Evolutionary conservation across 2,113 vertebrate species (phyloP), one percentile per base, ranked within the genome.

Genomic region (Cephalophus harveyi): DNA sequence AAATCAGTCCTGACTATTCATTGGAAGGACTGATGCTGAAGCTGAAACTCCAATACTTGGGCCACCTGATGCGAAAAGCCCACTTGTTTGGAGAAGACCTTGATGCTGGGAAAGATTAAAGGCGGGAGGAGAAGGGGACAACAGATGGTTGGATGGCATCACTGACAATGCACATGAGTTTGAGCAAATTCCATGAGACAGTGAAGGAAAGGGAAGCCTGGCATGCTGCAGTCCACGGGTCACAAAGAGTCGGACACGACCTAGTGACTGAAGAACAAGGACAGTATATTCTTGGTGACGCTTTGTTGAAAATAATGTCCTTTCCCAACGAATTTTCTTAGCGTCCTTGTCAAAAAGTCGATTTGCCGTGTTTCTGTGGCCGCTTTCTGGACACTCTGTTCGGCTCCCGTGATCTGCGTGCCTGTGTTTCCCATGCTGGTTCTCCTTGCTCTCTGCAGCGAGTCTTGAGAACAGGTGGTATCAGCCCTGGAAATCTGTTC

Each of bases 381-480:
- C 82, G 0, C 0, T 17, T 33, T 48, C 76, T 33, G 36, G 30
- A 25, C 43, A 2, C 48, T 11, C 48, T 11, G 0, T 19, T 36
- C 36, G 0, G 50, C 8, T 40, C 46, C 15, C 0, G 9, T 0
- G 46, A 15, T 36, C 55, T 40, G 2, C 0, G 3, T 1, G 2
- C 25, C 48, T 5, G 0, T 57, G 21, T 3, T 11, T n/a, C 2
- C 25, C 2, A 1, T 13, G 5, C 1, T 0, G 33, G 16, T 1
- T 50, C 60, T 23, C 6, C 19, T 10, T 0, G 9, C 1, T 5
- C 27, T 6, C 40, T 40, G 40, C 40, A 43, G 46, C 46, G 3
- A 6, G 2, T 52, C 54, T 36, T 5, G 21, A 50, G n/a, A 64
- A 27, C 8, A 3, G 10, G 3, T 25, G 2, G 0, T 2, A 1